Percentiles rank a stretch among this genome's conserved stretches.
phyloP scores from a whole-genome alignment of 64 coral and sea anemone genomes.

The Pachyseris speciosa region DNA sequence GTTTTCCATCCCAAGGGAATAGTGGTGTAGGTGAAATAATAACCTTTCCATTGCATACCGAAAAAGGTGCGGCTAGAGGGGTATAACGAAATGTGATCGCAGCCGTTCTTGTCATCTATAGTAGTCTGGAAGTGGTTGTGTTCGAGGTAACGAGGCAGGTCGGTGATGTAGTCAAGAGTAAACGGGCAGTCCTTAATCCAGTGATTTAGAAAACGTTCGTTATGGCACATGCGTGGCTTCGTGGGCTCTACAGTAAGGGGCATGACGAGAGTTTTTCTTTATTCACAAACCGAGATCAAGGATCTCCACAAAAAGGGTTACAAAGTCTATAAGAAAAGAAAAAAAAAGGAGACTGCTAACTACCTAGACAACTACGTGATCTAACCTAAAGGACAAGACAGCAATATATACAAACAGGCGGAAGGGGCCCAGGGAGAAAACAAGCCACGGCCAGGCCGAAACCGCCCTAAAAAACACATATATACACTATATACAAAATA shows the following conservation, averaged over 20 bases:
- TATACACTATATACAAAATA: no score
- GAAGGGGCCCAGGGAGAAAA: no score
- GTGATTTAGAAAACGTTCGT: conserved; percentile 27
- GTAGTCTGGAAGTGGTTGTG: background rate
- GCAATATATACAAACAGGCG: no score
- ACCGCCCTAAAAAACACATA: no score
- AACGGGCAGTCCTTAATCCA: conserved; percentile 52
- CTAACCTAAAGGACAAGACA: no score
- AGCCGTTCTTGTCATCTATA: conserved; percentile 36
- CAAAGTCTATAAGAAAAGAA: no score
- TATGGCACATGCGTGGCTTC: background rate
- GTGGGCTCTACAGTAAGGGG: background rate
- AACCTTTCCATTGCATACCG: conserved; percentile 6
- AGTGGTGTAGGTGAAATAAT: conserved; percentile 1
- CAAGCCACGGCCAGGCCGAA: no score
- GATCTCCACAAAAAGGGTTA: no score
- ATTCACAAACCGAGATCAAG: no score
- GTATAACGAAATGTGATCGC: background rate
- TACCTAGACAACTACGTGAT: no score
- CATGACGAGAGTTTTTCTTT: no score
- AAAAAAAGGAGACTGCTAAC: no score
- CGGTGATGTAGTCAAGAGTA: conserved; percentile 33
- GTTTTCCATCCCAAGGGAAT: conserved; percentile 52
- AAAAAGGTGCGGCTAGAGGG: background rate
- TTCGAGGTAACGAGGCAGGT: background rate